These are phyloP conservation scores for Tenebrio molitor DNA, from an alignment of 1,140 invertebrate genomes.

Conservation along the genomic window DNA sequence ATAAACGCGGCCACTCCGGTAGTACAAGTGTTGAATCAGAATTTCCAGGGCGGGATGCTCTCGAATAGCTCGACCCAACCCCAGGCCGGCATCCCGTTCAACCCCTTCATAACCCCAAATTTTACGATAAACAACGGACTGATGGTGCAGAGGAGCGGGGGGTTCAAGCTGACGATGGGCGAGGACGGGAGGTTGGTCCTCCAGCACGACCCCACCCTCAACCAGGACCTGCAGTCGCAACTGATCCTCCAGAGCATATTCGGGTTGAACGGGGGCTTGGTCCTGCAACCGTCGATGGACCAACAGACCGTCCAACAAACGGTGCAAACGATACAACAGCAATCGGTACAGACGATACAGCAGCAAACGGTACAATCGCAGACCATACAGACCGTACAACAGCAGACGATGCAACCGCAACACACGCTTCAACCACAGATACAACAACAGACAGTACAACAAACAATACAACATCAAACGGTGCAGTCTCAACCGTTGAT, in stretches of 20 bases:
- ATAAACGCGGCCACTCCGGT: slow-evolving; percentile 59
- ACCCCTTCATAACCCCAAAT: slow-evolving; percentile 63
- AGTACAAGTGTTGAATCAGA: slow-evolving; percentile 60
- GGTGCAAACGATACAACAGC: slow-evolving; percentile 66
- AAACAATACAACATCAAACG: slow-evolving; percentile 64
- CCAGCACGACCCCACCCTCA: slow-evolving; percentile 65
- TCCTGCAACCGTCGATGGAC: slow-evolving; percentile 64
- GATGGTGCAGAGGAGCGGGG: slow-evolving; percentile 63
- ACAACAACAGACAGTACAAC: slow-evolving; percentile 64
- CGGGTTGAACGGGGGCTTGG: slow-evolving; percentile 62
- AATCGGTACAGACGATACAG: slow-evolving; percentile 65
- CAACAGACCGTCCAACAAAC: slow-evolving; percentile 65
- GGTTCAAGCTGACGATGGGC: slow-evolving; percentile 64
- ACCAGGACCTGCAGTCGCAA: slow-evolving; percentile 65
- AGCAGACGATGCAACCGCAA: slow-evolving; percentile 64
- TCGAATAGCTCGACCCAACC: slow-evolving; percentile 58
- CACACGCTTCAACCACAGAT: slow-evolving; percentile 62
- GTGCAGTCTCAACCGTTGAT: slow-evolving; percentile 59
- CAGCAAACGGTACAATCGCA: slow-evolving; percentile 65
- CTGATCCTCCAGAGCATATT: slow-evolving; percentile 64
- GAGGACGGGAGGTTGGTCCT: slow-evolving; percentile 65
- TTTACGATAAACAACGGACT: slow-evolving; percentile 65
- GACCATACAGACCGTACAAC: slow-evolving; percentile 65
- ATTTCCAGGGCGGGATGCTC: slow-evolving; percentile 61
- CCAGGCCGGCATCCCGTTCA: slow-evolving; percentile 58